Conservation (phyloP, 2,888 invertebrate genomes). For the Nesidiocoris tenuis region DNA sequence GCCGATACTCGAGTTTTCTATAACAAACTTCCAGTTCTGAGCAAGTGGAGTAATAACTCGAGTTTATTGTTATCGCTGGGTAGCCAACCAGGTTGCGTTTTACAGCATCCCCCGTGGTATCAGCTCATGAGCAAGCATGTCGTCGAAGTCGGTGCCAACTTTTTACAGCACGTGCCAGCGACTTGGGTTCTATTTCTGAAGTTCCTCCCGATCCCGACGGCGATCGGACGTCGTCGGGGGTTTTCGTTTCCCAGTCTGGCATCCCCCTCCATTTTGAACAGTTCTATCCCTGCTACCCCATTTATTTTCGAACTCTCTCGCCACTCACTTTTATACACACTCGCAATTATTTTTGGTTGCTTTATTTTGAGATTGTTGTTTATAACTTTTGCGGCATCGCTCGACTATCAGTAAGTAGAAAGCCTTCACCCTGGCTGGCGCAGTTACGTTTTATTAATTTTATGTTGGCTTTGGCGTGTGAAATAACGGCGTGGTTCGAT, state of each 20-base stretch:
- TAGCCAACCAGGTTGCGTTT: too few relatives aligned
- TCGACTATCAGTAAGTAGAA: constrained; percentile 49
- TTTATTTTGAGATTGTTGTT: constrained; percentile 52
- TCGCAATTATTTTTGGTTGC: constrained; percentile 51
- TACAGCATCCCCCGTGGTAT: neutral
- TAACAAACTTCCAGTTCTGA: too few relatives aligned
- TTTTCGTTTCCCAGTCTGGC: constrained; percentile 22
- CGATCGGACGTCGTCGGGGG: constrained; percentile 36
- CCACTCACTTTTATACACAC: constrained; percentile 58
- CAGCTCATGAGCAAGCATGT: neutral
- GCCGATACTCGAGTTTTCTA: too few relatives aligned
- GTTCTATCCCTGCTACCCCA: constrained; percentile 49
- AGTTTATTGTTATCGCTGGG: too few relatives aligned
- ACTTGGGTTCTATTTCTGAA: constrained; percentile 43
- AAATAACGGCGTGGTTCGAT: constrained; percentile 13
- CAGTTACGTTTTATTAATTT: constrained; percentile 18
- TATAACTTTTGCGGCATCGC: constrained; percentile 50
- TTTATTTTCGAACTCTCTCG: constrained; percentile 55
- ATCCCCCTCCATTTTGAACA: constrained; percentile 48
- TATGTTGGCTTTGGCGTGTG: constrained; percentile 24
- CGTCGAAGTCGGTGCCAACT: constrained; percentile 29
- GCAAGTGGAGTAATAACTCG: too few relatives aligned
- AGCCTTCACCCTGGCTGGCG: constrained; percentile 41
- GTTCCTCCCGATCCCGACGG: constrained; percentile 28
- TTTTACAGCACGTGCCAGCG: constrained; percentile 38